Percentiles rank a stretch among this genome's conserved stretches.
These are phyloP conservation scores for Siniperca obscura DNA, from an alignment of 2,797 vertebrate species.

Conservation along the genomic window DNA sequence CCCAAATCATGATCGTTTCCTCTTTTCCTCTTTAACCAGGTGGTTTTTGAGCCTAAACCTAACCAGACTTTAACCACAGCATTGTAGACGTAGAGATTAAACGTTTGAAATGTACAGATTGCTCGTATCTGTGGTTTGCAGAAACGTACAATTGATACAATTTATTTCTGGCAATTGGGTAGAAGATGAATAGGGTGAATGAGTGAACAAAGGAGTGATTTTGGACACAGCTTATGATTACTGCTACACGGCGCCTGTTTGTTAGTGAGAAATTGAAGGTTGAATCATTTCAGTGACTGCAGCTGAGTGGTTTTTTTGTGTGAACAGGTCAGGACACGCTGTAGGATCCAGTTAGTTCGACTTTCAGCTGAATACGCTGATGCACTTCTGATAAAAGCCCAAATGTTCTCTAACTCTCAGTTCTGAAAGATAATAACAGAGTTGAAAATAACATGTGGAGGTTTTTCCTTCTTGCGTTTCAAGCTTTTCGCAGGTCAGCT, in stretches of 20 bases:
- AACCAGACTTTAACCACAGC: too few relatives aligned
- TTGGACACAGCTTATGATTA: background rate
- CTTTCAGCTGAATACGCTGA: constrained; percentile 10
- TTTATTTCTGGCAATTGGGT: too few relatives aligned
- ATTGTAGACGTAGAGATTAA: too few relatives aligned
- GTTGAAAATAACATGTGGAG: constrained; percentile 21
- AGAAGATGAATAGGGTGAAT: too few relatives aligned
- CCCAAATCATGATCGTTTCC: too few relatives aligned
- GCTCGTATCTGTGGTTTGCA: too few relatives aligned
- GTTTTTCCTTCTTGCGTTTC: background rate
- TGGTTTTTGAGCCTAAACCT: too few relatives aligned
- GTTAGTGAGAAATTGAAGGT: background rate
- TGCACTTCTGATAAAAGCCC: constrained; percentile 32
- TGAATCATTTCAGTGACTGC: background rate
- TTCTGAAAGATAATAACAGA: constrained; percentile 29
- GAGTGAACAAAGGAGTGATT: background rate
- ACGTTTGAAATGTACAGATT: too few relatives aligned
- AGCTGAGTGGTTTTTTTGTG: constrained; percentile 17
- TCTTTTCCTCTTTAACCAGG: too few relatives aligned
- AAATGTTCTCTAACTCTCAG: constrained; percentile 13
- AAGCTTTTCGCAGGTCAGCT: constrained; percentile 14
- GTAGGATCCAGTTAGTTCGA: constrained; percentile 13
- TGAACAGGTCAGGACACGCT: constrained; percentile 22
- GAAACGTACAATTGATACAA: too few relatives aligned
- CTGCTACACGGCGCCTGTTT: background rate